Evolutionary conservation across 2,888 invertebrate genomes (phyloP).

Genomic region (Morpho deidamia): DNA sequence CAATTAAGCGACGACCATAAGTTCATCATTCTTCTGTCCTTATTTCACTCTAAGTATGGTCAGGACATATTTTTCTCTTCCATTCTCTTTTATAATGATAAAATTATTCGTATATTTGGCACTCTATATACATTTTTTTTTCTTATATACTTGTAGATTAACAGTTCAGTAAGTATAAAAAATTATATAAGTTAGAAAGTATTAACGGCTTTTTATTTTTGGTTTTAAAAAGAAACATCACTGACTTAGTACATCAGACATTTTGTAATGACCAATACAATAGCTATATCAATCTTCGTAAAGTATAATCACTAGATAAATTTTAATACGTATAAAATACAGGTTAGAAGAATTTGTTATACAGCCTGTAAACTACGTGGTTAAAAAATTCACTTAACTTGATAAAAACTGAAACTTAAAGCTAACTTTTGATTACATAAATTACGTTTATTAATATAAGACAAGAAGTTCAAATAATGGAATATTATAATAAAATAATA

Average conservation of each 20-base stretch:
- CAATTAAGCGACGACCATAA: no score
- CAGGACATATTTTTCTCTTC: no score
- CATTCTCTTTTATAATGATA: no score
- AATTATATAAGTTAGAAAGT: constrained; percentile 4
- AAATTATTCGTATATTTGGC: no score
- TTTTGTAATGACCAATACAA: not conserved
- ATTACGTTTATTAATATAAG: no score
- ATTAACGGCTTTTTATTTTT: not conserved
- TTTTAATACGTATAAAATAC: not conserved
- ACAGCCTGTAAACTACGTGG: no score
- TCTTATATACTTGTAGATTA: not conserved
- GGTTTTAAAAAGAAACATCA: not conserved
- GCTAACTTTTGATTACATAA: not conserved
- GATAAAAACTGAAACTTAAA: not conserved
- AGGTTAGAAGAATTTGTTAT: no score
- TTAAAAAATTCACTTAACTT: not conserved
- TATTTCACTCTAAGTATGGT: no score
- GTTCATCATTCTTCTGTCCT: no score
- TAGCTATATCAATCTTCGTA: not conserved
- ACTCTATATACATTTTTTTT: no score
- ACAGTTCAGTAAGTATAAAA: not conserved
- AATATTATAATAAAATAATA: no score
- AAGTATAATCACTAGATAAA: not conserved
- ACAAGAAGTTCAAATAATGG: no score
- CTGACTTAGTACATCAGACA: not conserved